A percentile compares a stretch with the other conserved stretches of the same genome.
These are phyloP conservation scores for Himalopsyche anomala DNA, from an alignment of 2,888 invertebrate species.

Conservation along the genomic window DNA sequence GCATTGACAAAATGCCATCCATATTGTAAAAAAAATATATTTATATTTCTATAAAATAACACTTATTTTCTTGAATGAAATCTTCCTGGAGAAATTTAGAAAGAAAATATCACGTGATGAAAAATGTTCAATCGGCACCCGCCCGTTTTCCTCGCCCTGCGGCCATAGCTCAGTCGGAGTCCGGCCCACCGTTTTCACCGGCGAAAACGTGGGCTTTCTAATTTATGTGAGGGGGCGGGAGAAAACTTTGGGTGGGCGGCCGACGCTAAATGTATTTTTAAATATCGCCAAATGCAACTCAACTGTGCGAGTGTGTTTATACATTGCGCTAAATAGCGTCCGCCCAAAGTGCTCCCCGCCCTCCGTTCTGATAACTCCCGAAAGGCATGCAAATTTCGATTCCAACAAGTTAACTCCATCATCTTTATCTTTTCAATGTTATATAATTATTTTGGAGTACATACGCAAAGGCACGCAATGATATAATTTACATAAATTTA, in stretches of 20 bases:
- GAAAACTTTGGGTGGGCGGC: slow-evolving; percentile 47
- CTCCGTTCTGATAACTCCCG: slow-evolving; percentile 34
- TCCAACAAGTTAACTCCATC: background rate
- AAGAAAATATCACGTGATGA: background rate
- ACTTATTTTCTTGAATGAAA: background rate
- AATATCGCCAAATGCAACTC: slow-evolving; percentile 65
- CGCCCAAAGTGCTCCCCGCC: slow-evolving; percentile 14
- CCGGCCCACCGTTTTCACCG: slow-evolving; percentile 56
- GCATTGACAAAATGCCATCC: no score
- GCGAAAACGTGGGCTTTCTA: slow-evolving; percentile 64
- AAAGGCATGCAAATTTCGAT: background rate
- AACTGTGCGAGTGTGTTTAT: slow-evolving; percentile 49
- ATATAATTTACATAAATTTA: no score
- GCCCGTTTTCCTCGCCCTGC: slow-evolving; percentile 41
- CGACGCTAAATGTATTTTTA: slow-evolving; percentile 65
- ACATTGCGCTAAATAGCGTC: slow-evolving; percentile 61
- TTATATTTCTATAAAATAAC: no score
- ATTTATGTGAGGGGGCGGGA: slow-evolving; percentile 61
- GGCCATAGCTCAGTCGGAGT: background rate
- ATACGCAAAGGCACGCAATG: no score
- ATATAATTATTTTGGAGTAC: no score
- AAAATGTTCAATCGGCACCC: background rate
- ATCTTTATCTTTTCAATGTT: no score
- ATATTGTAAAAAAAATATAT: no score
- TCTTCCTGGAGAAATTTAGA: background rate